Percentiles rank a stretch among this genome's conserved stretches.
Evolutionary conservation across 2,797 vertebrate genomes (phyloP).

Genomic region (Acridotheres tristis): DNA sequence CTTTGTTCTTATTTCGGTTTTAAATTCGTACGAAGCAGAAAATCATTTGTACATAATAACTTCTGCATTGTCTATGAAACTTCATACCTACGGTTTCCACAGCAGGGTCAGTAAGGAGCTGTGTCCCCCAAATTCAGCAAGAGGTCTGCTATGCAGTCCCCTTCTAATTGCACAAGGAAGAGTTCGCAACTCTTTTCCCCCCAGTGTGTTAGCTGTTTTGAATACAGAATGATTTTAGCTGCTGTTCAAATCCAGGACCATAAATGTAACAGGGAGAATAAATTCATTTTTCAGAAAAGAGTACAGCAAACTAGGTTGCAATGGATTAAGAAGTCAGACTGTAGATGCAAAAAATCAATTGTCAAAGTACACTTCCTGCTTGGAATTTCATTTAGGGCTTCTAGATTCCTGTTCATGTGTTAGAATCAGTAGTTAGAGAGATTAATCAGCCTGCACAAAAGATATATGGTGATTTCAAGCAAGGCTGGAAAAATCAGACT

Average conservation of each 20-base stretch:
- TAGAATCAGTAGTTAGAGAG: not conserved
- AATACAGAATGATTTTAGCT: not conserved
- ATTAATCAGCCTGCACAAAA: not conserved
- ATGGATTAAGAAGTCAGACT: not conserved
- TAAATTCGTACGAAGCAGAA: not conserved
- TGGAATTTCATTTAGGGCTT: slow-evolving; percentile 5
- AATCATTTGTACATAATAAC: slow-evolving; percentile 13
- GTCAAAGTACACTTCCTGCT: not conserved
- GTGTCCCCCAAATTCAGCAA: not conserved
- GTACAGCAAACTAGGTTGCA: not conserved
- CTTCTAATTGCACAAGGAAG: not conserved
- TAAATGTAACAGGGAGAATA: not conserved
- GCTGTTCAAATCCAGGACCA: not conserved
- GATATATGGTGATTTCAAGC: not conserved
- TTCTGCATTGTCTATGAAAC: slow-evolving; percentile 18
- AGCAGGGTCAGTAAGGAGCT: not conserved
- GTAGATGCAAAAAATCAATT: not conserved
- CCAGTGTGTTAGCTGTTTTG: not conserved
- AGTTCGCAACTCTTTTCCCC: not conserved
- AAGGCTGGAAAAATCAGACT: slow-evolving; percentile 5
- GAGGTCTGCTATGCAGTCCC: not conserved
- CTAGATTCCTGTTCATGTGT: not conserved
- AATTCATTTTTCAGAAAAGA: not conserved
- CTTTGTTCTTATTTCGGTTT: slow-evolving; percentile 1
- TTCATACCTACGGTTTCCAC: not conserved